Conservation (phyloP, 1,140 invertebrate genomes). For the Drosophila ironensis region DNA sequence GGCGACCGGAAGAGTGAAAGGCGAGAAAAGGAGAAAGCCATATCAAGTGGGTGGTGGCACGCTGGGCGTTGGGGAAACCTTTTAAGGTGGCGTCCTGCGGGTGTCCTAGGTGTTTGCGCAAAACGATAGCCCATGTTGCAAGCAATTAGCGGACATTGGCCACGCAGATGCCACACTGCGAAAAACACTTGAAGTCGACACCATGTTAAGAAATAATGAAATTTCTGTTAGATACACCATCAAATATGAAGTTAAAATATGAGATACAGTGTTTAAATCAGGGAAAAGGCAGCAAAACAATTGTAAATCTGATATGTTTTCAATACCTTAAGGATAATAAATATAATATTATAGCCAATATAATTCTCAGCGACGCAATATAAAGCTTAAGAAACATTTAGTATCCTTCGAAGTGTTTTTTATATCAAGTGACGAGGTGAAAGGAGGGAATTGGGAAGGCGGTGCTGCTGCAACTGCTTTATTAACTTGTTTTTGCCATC, state of each 20-base stretch:
- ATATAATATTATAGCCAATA: no score
- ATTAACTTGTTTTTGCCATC: constrained; percentile 59
- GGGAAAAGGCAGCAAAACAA: no score
- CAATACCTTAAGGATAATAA: no score
- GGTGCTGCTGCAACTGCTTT: constrained; percentile 46
- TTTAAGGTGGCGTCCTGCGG: constrained; percentile 55
- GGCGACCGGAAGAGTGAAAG: not conserved
- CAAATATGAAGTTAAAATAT: no score
- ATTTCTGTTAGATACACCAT: no score
- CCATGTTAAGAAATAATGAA: no score
- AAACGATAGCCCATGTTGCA: constrained; percentile 56
- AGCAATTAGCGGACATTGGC: constrained; percentile 66
- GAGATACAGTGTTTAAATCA: no score
- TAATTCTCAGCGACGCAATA: no score
- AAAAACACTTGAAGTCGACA: not conserved
- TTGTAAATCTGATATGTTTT: no score
- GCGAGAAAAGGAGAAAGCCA: not conserved
- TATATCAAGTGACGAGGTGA: not conserved
- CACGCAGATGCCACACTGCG: not conserved
- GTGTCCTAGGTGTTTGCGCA: constrained; percentile 52
- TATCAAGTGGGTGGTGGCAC: constrained; percentile 1
- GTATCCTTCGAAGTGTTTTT: not conserved
- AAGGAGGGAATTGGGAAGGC: constrained; percentile 5
- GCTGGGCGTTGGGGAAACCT: constrained; percentile 44
- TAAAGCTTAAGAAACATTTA: no score